Evolutionary conservation across 2,888 invertebrate species (phyloP).

Genomic region (Rhorus exstirpatorius): DNA sequence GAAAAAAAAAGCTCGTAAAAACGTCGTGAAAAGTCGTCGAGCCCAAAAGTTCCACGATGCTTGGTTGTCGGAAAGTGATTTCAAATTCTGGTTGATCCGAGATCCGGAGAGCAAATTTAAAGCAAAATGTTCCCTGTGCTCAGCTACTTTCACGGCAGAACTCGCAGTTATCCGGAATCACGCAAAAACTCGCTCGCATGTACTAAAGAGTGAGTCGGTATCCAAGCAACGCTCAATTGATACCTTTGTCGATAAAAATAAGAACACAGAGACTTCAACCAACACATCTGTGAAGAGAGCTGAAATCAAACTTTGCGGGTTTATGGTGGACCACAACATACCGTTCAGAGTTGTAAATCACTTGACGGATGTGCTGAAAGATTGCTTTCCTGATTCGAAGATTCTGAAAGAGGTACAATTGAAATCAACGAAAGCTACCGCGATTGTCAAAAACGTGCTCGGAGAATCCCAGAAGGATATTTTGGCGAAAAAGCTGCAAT

Average conservation of each 20-base stretch:
- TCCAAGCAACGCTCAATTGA: constrained; percentile 22
- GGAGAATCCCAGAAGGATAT: constrained; percentile 72
- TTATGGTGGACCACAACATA: constrained; percentile 57
- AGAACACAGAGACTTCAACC: constrained; percentile 5
- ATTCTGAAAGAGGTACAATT: constrained; percentile 72
- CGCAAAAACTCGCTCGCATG: constrained; percentile 20
- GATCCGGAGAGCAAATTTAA: constrained; percentile 29
- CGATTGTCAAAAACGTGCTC: constrained; percentile 75
- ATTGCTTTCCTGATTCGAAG: constrained; percentile 75
- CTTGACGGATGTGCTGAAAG: constrained; percentile 71
- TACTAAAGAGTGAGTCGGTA: constrained; percentile 22
- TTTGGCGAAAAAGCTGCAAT: constrained; percentile 71
- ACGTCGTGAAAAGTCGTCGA: constrained; percentile 20
- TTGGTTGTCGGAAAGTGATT: constrained; percentile 34
- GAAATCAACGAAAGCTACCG: constrained; percentile 73
- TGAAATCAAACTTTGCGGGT: constrained; percentile 65
- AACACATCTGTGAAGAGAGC: constrained; percentile 35
- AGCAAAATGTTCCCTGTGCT: constrained; percentile 43
- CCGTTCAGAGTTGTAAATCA: constrained; percentile 62
- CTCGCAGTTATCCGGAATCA: constrained; percentile 43
- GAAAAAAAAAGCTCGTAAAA: constrained; percentile 12
- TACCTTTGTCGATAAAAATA: constrained; percentile 14
- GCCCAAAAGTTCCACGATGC: constrained; percentile 41
- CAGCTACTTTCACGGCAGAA: constrained; percentile 24
- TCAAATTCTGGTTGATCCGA: constrained; percentile 26